phyloP scores from a whole-genome alignment of 2,113 vertebrate genomes.

The Leptocoma aspasia region DNA sequence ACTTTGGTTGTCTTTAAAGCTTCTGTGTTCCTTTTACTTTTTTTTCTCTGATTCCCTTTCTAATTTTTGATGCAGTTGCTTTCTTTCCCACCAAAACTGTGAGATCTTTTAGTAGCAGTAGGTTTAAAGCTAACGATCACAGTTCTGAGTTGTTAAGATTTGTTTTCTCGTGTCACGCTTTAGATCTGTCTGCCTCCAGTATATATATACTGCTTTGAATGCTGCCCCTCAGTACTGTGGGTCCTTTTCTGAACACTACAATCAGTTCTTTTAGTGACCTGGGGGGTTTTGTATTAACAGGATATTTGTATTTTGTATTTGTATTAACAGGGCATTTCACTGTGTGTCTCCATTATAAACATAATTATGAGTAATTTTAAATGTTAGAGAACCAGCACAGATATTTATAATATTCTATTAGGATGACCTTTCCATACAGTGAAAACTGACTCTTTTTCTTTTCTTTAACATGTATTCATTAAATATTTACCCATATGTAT shows the following conservation, averaged over 20 bases:
- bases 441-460: not conserved
- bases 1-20: not conserved
- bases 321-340: not conserved
- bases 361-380: not conserved
- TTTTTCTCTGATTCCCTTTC: not conserved
- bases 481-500: not conserved
- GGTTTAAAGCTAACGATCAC: not conserved
- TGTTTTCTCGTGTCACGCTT: not conserved
- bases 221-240: not conserved
- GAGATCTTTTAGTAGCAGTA: not conserved
- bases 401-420: not conserved
- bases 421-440: not conserved
- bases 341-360: not conserved
- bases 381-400: not conserved
- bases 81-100: too few species aligned
- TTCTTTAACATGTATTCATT: not conserved
- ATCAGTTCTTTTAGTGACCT: not conserved
- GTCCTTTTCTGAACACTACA: not conserved
- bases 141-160: not conserved
- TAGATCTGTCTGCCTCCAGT: not conserved
- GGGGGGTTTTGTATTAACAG: not conserved
- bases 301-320: not conserved
- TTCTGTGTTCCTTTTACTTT: not conserved
- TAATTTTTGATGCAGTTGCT: not conserved
- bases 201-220: not conserved